These are phyloP conservation scores for Pristionchus arcanus DNA, from an alignment of 2,888 invertebrate genomes.

Conservation along the genomic window DNA sequence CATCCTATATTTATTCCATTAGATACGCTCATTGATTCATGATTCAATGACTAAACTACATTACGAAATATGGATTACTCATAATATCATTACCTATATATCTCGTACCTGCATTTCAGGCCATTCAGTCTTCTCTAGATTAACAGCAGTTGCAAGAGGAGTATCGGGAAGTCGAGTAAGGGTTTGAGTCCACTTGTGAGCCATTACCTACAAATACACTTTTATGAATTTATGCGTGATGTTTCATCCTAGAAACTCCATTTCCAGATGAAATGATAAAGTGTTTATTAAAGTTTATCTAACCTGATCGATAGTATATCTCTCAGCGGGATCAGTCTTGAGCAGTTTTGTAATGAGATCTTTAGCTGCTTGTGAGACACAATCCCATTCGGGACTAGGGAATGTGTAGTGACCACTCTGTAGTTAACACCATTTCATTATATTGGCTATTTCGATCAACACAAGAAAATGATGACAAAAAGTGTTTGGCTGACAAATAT, in stretches of 20 bases:
- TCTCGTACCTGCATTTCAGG: conserved; percentile 88
- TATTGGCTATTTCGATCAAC: neutral
- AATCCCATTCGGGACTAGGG: conserved; percentile 95
- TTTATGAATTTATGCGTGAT: neutral
- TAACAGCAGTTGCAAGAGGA: conserved; percentile 91
- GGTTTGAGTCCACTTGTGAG: conserved; percentile 87
- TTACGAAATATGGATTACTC: neutral
- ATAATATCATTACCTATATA: neutral
- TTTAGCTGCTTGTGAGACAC: conserved; percentile 93
- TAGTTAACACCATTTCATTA: conserved; percentile 39
- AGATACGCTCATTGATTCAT: neutral
- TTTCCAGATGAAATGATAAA: neutral
- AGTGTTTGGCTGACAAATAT: neutral
- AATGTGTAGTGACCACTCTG: conserved; percentile 97
- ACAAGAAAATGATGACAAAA: neutral
- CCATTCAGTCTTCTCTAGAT: conserved; percentile 94
- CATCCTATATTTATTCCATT: conserved; percentile 84
- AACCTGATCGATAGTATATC: conserved; percentile 93
- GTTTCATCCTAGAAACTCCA: neutral
- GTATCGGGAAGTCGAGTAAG: conserved; percentile 87
- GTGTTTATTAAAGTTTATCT: conserved; percentile 73
- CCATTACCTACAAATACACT: conserved; percentile 58
- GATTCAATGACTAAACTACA: neutral
- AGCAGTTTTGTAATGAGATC: conserved; percentile 95
- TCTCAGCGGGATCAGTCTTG: conserved; percentile 92